Conservation (phyloP, 2,888 invertebrate species). For the Tanypteryx hageni region DNA sequence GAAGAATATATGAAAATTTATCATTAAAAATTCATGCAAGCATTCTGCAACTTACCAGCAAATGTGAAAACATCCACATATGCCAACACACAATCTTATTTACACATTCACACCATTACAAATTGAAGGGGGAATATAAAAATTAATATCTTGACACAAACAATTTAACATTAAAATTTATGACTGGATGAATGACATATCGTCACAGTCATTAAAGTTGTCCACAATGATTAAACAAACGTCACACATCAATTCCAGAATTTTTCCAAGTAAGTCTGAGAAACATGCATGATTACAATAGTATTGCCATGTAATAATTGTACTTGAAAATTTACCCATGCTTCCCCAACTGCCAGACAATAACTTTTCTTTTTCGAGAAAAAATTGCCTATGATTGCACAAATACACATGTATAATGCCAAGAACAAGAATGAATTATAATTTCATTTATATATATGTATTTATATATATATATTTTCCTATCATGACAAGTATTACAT, state of each 20-base stretch:
- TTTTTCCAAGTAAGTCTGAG: constrained; percentile 60
- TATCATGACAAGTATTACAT: constrained; percentile 13
- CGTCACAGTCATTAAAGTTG: constrained; percentile 18
- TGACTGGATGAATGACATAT: constrained; percentile 50
- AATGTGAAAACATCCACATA: constrained; percentile 53
- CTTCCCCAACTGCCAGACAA: constrained; percentile 52
- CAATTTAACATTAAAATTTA: constrained; percentile 61
- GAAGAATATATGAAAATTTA: constrained; percentile 63
- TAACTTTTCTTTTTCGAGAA: constrained; percentile 27
- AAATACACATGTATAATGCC: constrained; percentile 49
- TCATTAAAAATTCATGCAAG: constrained; percentile 64
- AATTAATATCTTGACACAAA: constrained; percentile 62
- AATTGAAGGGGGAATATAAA: constrained; percentile 62
- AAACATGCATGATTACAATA: constrained; percentile 64
- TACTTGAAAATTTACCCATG: constrained; percentile 61
- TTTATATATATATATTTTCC: constrained; percentile 17
- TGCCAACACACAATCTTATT: constrained; percentile 55
- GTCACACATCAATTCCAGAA: constrained; percentile 56
- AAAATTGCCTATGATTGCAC: constrained; percentile 51
- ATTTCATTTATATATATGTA: constrained; percentile 13
- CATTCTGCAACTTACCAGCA: constrained; percentile 57
- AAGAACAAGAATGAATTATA: constrained; percentile 43
- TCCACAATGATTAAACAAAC: constrained; percentile 57
- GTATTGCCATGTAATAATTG: constrained; percentile 64
- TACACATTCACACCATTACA: constrained; percentile 57